Percentiles rank a stretch among this genome's conserved stretches.
These are phyloP conservation scores for Anseranas semipalmata DNA, from an alignment of 2,113 vertebrate species.

Conservation along the genomic window DNA sequence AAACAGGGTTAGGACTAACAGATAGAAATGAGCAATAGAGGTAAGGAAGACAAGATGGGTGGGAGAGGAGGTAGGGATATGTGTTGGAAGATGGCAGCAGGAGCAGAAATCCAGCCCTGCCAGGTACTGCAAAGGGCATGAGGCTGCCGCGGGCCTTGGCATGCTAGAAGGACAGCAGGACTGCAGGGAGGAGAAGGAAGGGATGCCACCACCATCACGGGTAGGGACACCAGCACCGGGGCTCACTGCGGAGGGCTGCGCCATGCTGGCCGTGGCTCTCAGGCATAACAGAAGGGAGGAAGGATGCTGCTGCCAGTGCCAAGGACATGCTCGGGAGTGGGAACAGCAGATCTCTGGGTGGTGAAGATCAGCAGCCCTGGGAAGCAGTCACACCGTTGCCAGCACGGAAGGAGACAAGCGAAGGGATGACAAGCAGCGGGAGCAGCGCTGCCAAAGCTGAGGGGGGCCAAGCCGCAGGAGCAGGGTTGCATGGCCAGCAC, in stretches of 20 bases:
- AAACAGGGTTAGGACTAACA: not conserved
- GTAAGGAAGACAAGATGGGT: not conserved
- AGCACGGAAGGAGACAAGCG: not conserved
- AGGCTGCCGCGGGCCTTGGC: not conserved
- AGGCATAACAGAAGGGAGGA: slow-evolving; percentile 19
- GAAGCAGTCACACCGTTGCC: not conserved
- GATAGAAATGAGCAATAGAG: not conserved
- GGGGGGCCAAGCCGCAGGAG: accelerated
- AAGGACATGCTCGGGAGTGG: not conserved
- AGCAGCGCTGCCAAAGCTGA: not conserved
- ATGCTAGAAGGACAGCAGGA: not conserved
- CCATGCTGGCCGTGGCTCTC: not conserved
- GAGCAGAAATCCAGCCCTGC: not conserved
- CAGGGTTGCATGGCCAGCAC: accelerated
- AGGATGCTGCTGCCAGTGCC: not conserved
- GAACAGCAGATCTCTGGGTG: not conserved
- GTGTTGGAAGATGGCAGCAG: not conserved
- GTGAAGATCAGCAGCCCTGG: not conserved
- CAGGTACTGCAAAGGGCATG: accelerated
- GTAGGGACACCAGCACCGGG: accelerated
- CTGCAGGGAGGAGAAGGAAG: not conserved
- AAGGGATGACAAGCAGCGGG: not conserved
- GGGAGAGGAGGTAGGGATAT: not conserved
- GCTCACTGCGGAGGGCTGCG: not conserved
- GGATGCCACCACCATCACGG: not conserved